Base-by-base conservation (phyloP, 2,888 invertebrate genomes). In the Lycia hirtaria region DNA sequence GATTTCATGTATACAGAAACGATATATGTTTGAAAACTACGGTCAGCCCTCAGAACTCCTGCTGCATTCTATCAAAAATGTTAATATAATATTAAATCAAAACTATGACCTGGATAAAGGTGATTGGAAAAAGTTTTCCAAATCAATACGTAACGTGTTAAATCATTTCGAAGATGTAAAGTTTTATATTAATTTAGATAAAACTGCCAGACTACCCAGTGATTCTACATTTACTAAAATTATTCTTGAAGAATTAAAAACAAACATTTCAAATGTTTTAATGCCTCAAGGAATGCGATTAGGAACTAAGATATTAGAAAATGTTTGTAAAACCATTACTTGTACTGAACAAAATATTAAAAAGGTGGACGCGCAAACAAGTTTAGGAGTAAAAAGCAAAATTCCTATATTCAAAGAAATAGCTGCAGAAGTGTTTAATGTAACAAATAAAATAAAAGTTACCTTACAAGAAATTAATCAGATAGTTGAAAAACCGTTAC, bases 101-200 rank as follows among this genome's bases (percentile, higher is more conserved):
- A 53, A 59, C 10, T 63, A 71, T n/a, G 65, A 68, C 6, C 19
- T 50, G 1, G 56, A 71, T 35, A 76, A 74, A 61, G 26, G 20
- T 12, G 68, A 69, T 28, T 86, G 81, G 78, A 86, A 82, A 62
- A 70, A 63, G 10, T 64, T 87, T 30, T 78, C 85, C 0, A 87
- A 86, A 60, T 78, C 79, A 9, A 56, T 91, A 44, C 78, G 92
- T 1, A 86, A 82, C 52, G 75, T 83, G 19, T 70, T 90, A 4
- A 89, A 89, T 67, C 89, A 91, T 71, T 92, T 92, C 61, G 91
- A 90, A 69, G 92, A 92, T 65, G 82, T 92, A 0, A 92, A 90
- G 56, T 92, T 92, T 72, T 92, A 90, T 56, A 85, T 92, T 1
- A 90, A 88, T 70, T 69, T 92, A 14, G 92, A 92, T 69, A 91